Evolutionary conservation across 2,888 invertebrate species (phyloP), one percentile per base, ranked within the genome.

Genomic region (Hypselothyrea guttata): DNA sequence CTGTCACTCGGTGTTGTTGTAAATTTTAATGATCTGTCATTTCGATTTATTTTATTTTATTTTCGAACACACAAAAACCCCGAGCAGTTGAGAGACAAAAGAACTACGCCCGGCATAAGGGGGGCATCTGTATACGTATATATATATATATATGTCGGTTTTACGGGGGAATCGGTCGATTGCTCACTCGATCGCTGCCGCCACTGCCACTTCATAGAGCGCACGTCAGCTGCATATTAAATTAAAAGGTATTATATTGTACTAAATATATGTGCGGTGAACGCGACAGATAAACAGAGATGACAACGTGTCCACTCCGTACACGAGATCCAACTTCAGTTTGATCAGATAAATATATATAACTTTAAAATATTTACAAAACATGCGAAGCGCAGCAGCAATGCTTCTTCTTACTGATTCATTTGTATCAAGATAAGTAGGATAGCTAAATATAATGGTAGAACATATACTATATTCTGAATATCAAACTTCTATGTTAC

Each of bases 1-100:
- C 22, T 5, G 3, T 22, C 22, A 2, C 22, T 22, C 22, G 60
- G 51, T 77, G 84, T 81, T 84, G 79, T 84, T 86, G 76, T 84
- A 74, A 84, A 87, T 84, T 88, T 89, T 88, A 88, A 89, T 87
- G 89, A 89, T 89, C 89, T 89, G 89, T 89, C 88, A 88, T 89
- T 88, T 88, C 89, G 89, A 89, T 88, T 88, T 89, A 88, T 88
- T 87, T 87, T 77, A 79, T 84, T 77, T 79, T 85, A 70, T 70
- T 70, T 70, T 70, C 83, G 73, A 81, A 75, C 71, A 76, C 67
- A 73, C 49, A 55, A 46, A 53, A 46, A 44, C 51, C 46, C 48
- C n/a, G 44, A 48, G 34, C 44, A 57, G 56, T 51, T 37, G 49
- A 61, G 47, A 63, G 53, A 71, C 75, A 75, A 75, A 75, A 81